Conservation (phyloP, 2,888 invertebrate genomes). For the Watsonalla binaria region DNA sequence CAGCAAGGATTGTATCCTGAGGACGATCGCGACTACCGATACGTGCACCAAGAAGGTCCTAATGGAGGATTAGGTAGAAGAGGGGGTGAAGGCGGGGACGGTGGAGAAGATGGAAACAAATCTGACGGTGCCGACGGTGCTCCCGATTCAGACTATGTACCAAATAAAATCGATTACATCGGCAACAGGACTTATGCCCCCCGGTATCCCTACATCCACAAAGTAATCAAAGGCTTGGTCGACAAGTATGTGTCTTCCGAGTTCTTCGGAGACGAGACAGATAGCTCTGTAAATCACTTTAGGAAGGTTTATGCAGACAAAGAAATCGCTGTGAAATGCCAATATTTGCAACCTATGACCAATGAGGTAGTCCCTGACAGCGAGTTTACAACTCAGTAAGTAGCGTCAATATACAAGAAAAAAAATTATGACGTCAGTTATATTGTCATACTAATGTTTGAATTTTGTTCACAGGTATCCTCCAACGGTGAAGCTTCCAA, state of each 20-base stretch:
- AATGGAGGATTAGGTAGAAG: conserved; percentile 44
- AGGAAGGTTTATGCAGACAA: conserved; percentile 47
- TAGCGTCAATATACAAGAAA: conserved; percentile 13
- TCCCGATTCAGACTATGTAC: conserved; percentile 17
- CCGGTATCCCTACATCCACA: conserved; percentile 58
- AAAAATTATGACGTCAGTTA: too few relatives aligned
- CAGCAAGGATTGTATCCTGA: conserved; percentile 49
- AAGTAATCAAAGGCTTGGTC: conserved; percentile 49
- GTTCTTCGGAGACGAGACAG: conserved; percentile 39
- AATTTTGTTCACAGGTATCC: conserved; percentile 49
- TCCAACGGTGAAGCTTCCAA: conserved; percentile 40
- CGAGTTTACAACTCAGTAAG: conserved; percentile 60
- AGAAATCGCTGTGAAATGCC: conserved; percentile 57
- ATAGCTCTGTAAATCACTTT: conserved; percentile 38
- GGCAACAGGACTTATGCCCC: conserved; percentile 55
- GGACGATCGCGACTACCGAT: conserved; percentile 71
- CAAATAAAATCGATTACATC: conserved; percentile 45
- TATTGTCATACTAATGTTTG: background rate
- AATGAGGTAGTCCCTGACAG: conserved; percentile 22
- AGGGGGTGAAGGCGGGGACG: conserved; percentile 34
- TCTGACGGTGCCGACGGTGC: conserved; percentile 26
- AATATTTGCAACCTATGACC: conserved; percentile 39
- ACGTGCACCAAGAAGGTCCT: conserved; percentile 63
- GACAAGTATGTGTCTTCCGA: conserved; percentile 56
- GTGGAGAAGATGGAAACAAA: conserved; percentile 31